phyloP scores from a whole-genome alignment of 2,113 vertebrate genomes.

The Hippocampus comes region DNA sequence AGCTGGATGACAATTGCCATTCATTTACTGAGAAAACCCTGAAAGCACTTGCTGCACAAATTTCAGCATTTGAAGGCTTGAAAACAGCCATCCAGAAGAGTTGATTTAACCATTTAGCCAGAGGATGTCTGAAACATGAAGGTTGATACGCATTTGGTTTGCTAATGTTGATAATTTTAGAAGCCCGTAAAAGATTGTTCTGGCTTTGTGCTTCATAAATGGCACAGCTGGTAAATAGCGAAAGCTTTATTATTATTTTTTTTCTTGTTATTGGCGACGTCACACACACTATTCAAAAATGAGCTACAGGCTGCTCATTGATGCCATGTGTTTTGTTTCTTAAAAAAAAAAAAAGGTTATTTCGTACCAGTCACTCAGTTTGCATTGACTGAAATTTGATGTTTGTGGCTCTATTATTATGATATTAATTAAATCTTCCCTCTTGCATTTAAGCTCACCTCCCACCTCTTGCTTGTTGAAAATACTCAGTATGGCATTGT shows the following conservation, averaged over 20 bases:
- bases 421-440: no score
- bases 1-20: constrained; percentile 76
- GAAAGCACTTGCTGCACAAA: constrained; percentile 80
- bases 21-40: constrained; percentile 73
- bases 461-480: no score
- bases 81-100: constrained; percentile 75
- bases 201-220: constrained; percentile 51
- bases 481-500: no score
- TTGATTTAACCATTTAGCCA: constrained; percentile 79
- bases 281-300: constrained; percentile 8
- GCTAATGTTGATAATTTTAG: constrained; percentile 69
- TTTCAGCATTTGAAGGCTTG: constrained; percentile 76
- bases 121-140: constrained; percentile 70
- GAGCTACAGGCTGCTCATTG: constrained; percentile 4
- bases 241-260: background rate
- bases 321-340: background rate
- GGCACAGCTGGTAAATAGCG: constrained; percentile 43
- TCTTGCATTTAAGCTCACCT: no score
- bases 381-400: constrained; percentile 12
- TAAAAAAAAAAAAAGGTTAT: constrained; percentile 22
- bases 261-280: constrained; percentile 25
- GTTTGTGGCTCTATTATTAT: constrained; percentile 3
- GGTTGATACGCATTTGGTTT: constrained; percentile 70
- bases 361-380: background rate
- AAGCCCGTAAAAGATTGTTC: constrained; percentile 59